Percentiles rank a stretch among this genome's conserved stretches.
Conservation (phyloP, 2,797 vertebrate species). For the Anas flavirostris region DNA sequence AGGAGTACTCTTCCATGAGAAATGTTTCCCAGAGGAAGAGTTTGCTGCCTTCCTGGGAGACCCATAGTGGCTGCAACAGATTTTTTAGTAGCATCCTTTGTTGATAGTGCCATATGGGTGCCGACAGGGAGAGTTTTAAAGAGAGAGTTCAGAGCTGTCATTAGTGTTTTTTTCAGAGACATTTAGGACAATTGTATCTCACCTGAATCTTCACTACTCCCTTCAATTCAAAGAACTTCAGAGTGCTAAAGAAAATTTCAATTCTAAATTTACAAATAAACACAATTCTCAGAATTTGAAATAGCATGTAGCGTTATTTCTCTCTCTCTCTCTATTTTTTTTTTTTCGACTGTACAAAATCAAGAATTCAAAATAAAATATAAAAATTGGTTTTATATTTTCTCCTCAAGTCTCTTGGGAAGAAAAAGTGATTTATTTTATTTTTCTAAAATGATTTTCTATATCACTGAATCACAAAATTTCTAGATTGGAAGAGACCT, state of each 20-base stretch:
- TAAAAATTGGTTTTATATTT: not conserved
- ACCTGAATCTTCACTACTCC: not conserved
- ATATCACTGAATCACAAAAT: not conserved
- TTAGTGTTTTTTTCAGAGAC: not conserved
- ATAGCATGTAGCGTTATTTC: rapidly evolving
- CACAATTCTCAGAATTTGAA: not conserved
- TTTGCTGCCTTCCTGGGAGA: not conserved
- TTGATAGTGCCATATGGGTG: rapidly evolving
- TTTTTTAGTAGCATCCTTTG: not conserved
- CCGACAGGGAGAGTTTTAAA: not conserved
- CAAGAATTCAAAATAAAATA: not conserved
- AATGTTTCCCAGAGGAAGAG: not conserved
- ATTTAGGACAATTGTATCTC: not conserved
- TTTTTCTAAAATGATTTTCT: not conserved
- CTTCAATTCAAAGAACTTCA: not conserved
- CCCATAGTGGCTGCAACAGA: rapidly evolving
- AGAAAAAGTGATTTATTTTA: not conserved
- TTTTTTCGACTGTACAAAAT: not conserved
- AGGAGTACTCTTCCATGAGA: not conserved
- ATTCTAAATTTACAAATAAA: not conserved
- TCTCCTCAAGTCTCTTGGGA: not conserved
- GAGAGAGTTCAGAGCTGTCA: not conserved
- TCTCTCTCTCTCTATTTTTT: not conserved
- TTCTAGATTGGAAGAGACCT: too few relatives aligned
- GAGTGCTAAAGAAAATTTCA: not conserved